phyloP scores from a whole-genome alignment of 37 sponge, comb jelly and placozoan genomes.

The Spongilla lacustris region DNA sequence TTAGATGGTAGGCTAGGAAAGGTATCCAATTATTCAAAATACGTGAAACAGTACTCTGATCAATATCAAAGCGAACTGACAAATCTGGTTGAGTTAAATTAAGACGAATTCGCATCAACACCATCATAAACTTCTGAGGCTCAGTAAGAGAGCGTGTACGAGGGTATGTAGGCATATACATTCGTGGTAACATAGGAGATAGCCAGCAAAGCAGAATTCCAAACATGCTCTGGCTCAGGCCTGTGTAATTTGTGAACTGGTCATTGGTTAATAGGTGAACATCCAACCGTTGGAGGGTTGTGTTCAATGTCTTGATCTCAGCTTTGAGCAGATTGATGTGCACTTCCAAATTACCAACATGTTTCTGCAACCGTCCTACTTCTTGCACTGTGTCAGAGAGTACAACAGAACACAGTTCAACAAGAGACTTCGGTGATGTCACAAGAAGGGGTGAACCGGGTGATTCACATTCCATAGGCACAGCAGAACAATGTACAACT shows the following conservation, averaged over 20 bases:
- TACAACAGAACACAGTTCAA: too few species aligned
- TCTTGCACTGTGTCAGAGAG: neutral
- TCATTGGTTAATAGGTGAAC: slow-evolving; percentile 3
- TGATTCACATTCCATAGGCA: too few species aligned
- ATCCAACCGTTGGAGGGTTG: slow-evolving; percentile 37
- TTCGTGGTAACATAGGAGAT: neutral
- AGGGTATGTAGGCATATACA: neutral
- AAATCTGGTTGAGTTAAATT: slow-evolving; percentile 21
- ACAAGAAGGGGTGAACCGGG: too few species aligned
- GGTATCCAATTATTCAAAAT: slow-evolving; percentile 35
- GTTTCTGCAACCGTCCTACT: slow-evolving; percentile 6
- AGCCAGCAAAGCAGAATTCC: slow-evolving; percentile 14
- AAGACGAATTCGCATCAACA: slow-evolving; percentile 17
- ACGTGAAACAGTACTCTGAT: slow-evolving; percentile 31
- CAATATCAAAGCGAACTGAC: slow-evolving; percentile 7
- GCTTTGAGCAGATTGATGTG: slow-evolving; percentile 9
- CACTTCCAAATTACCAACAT: neutral
- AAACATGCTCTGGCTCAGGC: slow-evolving; percentile 6
- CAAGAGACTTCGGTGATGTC: too few species aligned
- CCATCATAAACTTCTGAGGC: slow-evolving; percentile 31
- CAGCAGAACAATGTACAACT: too few species aligned
- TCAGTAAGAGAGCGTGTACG: neutral
- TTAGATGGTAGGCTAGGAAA: slow-evolving; percentile 15
- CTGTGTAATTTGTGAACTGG: slow-evolving; percentile 17
- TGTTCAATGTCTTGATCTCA: slow-evolving; percentile 2